phyloP scores from a whole-genome alignment of 2,113 vertebrate genomes.

The Hypocryptadius cinnamomeus region DNA sequence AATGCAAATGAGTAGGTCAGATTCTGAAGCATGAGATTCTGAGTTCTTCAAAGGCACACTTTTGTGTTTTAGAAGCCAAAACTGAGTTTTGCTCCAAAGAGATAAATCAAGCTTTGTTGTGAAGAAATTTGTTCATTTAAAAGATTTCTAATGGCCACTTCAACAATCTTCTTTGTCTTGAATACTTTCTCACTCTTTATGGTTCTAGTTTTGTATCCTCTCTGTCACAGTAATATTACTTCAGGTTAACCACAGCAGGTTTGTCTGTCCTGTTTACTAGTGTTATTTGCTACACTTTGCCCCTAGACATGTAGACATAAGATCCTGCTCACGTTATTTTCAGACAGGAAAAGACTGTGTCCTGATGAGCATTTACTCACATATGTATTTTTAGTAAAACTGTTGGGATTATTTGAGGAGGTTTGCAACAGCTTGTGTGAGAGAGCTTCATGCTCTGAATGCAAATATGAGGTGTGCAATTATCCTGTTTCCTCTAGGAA shows the following conservation, averaged over 20 bases:
- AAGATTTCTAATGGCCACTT: background rate
- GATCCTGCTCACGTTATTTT: background rate
- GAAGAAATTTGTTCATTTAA: background rate
- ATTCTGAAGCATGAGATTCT: background rate
- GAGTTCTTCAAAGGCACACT: background rate
- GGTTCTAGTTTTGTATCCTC: background rate
- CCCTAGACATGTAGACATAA: background rate
- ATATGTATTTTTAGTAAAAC: background rate
- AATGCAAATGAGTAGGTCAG: background rate
- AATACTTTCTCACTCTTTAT: background rate
- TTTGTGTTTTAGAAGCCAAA: background rate
- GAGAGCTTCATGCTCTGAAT: background rate
- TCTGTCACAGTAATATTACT: background rate
- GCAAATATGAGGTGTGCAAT: background rate
- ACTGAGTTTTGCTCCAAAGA: background rate
- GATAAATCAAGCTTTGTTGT: background rate
- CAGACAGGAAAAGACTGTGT: background rate
- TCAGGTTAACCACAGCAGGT: background rate
- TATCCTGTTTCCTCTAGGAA: background rate
- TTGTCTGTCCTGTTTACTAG: background rate
- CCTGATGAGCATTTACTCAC: background rate
- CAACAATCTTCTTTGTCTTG: background rate
- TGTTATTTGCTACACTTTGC: background rate
- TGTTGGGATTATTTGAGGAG: background rate
- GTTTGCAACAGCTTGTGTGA: background rate